Conservation (phyloP, 2,113 vertebrate species). For the Pangasianodon hypophthalmus region DNA sequence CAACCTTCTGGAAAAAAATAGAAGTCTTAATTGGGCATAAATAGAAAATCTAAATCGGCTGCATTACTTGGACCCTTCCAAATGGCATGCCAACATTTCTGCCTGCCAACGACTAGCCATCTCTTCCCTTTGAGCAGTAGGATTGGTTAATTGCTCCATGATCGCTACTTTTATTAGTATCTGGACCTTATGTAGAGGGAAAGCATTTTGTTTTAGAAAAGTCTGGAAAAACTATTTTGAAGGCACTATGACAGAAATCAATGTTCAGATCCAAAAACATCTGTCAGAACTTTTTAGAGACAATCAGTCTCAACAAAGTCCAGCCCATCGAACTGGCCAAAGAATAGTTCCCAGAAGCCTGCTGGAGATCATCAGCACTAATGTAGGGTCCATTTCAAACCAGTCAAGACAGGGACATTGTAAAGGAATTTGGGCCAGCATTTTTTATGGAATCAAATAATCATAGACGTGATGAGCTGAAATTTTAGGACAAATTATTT, state of each 20-base stretch:
- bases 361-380: constrained; percentile 2
- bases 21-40: constrained; percentile 20
- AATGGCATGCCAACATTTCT: neutral
- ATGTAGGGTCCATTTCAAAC: neutral
- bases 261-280: neutral
- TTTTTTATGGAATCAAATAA: neutral
- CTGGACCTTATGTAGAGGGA: neutral
- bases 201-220: constrained; percentile 8
- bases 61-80: neutral
- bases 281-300: constrained; percentile 3
- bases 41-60: constrained; percentile 15
- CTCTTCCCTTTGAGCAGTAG: neutral
- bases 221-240: neutral
- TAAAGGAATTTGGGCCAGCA: neutral
- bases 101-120: neutral
- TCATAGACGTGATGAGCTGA: neutral
- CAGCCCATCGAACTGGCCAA: neutral
- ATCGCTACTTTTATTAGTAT: neutral
- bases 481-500: neutral
- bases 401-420: constrained; percentile 39
- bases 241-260: neutral
- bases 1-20: neutral
- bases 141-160: neutral
- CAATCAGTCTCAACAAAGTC: neutral
- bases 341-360: neutral